Percentiles rank a stretch among this genome's conserved stretches.
Conservation (phyloP, 2,797 vertebrate species). For the Chlorospingus semifuscus region DNA sequence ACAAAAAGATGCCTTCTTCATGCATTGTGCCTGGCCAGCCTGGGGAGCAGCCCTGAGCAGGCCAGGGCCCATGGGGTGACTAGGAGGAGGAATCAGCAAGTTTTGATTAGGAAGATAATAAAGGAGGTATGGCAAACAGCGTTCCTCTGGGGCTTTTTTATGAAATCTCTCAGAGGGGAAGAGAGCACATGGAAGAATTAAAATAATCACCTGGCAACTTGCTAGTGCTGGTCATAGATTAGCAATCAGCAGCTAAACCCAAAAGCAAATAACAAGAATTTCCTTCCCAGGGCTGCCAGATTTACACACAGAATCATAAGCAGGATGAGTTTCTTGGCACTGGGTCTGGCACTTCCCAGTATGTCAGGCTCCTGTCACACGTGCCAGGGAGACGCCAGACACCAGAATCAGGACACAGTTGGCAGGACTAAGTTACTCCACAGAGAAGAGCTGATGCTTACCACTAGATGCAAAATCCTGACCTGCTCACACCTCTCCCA, state of each 20-base stretch:
- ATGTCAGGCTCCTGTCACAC: neutral
- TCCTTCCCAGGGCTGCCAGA: neutral
- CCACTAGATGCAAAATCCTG: neutral
- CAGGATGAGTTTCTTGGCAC: neutral
- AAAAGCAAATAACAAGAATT: neutral
- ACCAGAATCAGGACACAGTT: neutral
- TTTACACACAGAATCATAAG: neutral
- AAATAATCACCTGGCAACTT: neutral
- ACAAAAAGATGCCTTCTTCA: neutral
- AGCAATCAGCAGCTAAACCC: neutral
- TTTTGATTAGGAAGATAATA: neutral
- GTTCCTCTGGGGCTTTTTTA: rapidly evolving
- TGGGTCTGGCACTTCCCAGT: neutral
- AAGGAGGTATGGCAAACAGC: neutral
- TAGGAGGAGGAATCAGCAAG: neutral
- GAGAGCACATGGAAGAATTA: neutral
- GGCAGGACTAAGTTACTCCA: neutral
- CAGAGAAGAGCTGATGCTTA: neutral
- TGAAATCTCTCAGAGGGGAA: neutral
- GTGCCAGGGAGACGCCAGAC: neutral
- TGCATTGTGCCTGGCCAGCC: neutral
- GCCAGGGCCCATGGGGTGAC: neutral
- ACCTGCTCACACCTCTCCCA: neutral
- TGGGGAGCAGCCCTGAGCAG: neutral
- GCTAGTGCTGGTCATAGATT: neutral